A percentile compares a stretch with the other conserved stretches of the same genome.
These are phyloP conservation scores for Darevskia mixta DNA, from an alignment of 2,797 vertebrate species.

Conservation along the genomic window DNA sequence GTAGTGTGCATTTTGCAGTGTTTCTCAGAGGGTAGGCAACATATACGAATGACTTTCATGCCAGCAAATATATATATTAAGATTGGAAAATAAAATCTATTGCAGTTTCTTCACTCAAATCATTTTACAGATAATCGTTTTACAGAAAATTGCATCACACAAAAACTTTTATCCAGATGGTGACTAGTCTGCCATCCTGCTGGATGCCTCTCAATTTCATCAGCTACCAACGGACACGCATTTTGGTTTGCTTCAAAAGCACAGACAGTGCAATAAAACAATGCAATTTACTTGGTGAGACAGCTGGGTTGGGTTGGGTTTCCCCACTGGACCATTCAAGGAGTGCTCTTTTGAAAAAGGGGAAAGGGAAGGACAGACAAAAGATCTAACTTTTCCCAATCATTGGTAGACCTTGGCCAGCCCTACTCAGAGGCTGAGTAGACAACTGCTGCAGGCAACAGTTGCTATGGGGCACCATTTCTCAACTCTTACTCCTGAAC, in stretches of 20 bases:
- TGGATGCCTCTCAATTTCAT: background rate
- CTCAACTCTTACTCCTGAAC: too few relatives aligned
- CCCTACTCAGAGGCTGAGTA: too few relatives aligned
- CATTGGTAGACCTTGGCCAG: background rate
- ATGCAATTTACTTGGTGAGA: background rate
- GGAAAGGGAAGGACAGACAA: background rate
- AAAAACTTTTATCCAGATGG: slow-evolving; percentile 6
- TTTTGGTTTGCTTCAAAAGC: background rate
- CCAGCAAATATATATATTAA: background rate
- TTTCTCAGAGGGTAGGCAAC: background rate
- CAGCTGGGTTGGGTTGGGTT: background rate
- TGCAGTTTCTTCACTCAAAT: background rate
- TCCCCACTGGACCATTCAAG: background rate
- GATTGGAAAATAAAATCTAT: background rate
- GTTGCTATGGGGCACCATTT: too few relatives aligned
- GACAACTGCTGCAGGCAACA: too few relatives aligned
- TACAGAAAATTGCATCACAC: slow-evolving; percentile 9
- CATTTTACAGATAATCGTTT: slow-evolving; percentile 3
- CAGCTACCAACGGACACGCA: background rate
- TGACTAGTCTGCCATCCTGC: background rate
- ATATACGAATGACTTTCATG: background rate
- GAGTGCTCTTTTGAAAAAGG: background rate
- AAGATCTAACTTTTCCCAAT: background rate
- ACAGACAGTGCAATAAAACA: background rate
- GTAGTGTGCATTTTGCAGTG: background rate